phyloP scores from a whole-genome alignment of 2,888 invertebrate species.

The Ormyrus labotus region DNA sequence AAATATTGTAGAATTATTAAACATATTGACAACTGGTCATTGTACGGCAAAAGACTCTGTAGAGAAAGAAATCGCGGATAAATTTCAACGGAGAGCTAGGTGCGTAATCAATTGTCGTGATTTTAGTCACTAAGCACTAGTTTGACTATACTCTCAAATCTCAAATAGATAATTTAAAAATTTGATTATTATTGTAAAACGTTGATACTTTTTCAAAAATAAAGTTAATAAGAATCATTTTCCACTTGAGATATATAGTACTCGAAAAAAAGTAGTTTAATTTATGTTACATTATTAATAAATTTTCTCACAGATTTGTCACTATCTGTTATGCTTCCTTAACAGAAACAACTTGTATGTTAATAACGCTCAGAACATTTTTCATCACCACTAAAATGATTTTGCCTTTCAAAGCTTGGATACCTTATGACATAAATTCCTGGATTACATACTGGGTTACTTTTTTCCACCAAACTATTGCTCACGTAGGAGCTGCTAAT shows the following conservation, averaged over 20 bases:
- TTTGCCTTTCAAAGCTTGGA: slow-evolving; percentile 60
- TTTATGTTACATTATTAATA: neutral
- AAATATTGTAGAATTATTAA: slow-evolving; percentile 36
- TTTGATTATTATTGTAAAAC: too few species aligned
- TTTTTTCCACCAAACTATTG: slow-evolving; percentile 59
- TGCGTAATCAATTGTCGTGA: neutral
- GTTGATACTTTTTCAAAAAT: neutral
- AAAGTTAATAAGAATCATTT: neutral
- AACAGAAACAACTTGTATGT: slow-evolving; percentile 48
- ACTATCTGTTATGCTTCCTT: slow-evolving; percentile 37
- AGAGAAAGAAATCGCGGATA: slow-evolving; percentile 28
- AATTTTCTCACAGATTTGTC: slow-evolving; percentile 11
- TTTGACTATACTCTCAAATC: too few species aligned
- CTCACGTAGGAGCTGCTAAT: slow-evolving; percentile 53
- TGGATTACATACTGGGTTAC: slow-evolving; percentile 46
- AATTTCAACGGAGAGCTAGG: slow-evolving; percentile 35
- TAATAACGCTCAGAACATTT: slow-evolving; percentile 49
- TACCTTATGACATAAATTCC: slow-evolving; percentile 57
- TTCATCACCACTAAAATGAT: slow-evolving; percentile 16
- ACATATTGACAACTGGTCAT: slow-evolving; percentile 4
- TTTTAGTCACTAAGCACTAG: neutral
- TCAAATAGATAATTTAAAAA: too few species aligned
- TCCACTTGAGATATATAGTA: neutral
- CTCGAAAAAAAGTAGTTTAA: neutral
- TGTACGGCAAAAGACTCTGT: slow-evolving; percentile 8